Conservation (phyloP, 53 echinoderm and acorn worm genomes). For the Astropecten irregularis region DNA sequence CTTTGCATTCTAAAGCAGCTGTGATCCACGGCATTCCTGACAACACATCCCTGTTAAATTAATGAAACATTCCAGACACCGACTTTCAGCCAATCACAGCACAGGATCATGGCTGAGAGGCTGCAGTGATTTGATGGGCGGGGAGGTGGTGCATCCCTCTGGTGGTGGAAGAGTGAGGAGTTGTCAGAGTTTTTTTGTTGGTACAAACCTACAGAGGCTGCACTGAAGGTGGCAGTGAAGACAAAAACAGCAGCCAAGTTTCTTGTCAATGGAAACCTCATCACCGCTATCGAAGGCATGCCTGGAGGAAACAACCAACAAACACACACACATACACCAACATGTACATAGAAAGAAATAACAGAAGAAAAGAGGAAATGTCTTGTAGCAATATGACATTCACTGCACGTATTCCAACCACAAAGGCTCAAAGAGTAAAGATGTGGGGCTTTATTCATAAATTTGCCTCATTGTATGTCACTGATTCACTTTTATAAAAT, state of each 20-base stretch:
- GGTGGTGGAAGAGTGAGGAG: constrained; percentile 31
- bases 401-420: too few species aligned
- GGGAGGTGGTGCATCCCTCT: not conserved
- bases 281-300: constrained; percentile 91
- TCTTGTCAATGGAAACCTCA: constrained; percentile 86
- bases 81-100: constrained; percentile 32
- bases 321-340: constrained; percentile 24
- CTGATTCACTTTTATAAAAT: too few species aligned
- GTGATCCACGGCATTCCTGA: constrained; percentile 12
- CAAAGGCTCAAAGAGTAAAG: too few species aligned
- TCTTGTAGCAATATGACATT: not conserved
- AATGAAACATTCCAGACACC: constrained; percentile 35
- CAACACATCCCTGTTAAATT: constrained; percentile 21
- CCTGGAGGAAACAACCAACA: constrained; percentile 65
- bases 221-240: constrained; percentile 74
- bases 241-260: constrained; percentile 78
- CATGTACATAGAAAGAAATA: constrained; percentile 15
- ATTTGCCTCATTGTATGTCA: too few species aligned
- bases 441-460: too few species aligned
- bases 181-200: too few species aligned
- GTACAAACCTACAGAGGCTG: constrained; percentile 81
- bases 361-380: not conserved
- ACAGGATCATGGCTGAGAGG: not conserved
- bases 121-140: constrained; percentile 19
- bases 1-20: constrained; percentile 13